Percentiles rank a stretch among this genome's conserved stretches.
phyloP scores from a whole-genome alignment of 2,797 vertebrate species.

The Crenichthys baileyi region DNA sequence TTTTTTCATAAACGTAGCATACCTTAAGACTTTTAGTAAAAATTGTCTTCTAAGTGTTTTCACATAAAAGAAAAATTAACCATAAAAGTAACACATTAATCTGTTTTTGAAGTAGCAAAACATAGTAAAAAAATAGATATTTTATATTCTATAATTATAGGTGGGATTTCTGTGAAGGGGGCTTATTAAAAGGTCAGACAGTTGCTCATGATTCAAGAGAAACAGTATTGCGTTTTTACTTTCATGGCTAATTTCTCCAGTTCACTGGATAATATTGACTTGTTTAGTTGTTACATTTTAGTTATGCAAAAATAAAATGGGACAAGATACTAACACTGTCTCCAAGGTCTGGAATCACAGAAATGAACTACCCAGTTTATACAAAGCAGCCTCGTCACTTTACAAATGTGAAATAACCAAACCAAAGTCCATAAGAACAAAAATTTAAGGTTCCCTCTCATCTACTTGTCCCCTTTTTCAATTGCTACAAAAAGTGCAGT shows the following conservation, averaged over 20 bases:
- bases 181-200: no score
- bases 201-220: no score
- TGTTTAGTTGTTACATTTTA: not conserved
- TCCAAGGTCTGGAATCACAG: not conserved
- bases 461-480: not conserved
- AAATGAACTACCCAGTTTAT: not conserved
- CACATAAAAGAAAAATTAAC: no score
- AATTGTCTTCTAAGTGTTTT: no score
- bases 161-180: no score
- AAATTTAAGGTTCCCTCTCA: not conserved
- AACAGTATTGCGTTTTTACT: no score
- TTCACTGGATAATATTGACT: not conserved
- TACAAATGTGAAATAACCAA: no score
- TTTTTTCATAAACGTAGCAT: constrained; percentile 2
- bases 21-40: not conserved
- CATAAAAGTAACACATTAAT: no score
- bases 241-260: not conserved
- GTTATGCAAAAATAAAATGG: not conserved
- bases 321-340: not conserved
- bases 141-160: no score
- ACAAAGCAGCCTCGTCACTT: not conserved
- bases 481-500: not conserved
- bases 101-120: no score
- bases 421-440: no score
- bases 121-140: no score